phyloP scores from a whole-genome alignment of 2,888 invertebrate species.

The Sympetrum striolatum region DNA sequence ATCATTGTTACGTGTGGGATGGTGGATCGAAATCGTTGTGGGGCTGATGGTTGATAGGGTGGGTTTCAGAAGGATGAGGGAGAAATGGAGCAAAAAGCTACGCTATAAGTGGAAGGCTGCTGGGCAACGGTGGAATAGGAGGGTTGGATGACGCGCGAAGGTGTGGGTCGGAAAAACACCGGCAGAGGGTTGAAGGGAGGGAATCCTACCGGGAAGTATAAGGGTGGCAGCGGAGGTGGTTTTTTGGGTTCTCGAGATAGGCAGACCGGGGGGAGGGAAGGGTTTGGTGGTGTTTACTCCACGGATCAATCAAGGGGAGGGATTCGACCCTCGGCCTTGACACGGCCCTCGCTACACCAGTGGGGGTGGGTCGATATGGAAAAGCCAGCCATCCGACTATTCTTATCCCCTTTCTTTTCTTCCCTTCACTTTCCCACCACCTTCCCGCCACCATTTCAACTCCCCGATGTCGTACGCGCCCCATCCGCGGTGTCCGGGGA shows the following conservation, averaged over 20 bases:
- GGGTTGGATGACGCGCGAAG: not conserved
- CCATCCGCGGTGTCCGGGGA: not conserved
- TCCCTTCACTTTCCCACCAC: not conserved
- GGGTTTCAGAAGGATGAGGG: not conserved
- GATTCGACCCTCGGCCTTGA: slow-evolving; percentile 10
- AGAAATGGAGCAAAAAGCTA: not conserved
- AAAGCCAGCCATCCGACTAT: not conserved
- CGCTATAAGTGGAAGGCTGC: not conserved
- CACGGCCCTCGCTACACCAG: not conserved
- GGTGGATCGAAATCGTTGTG: not conserved
- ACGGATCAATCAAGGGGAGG: slow-evolving; percentile 35
- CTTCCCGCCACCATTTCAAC: not conserved
- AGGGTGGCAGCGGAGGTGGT: not conserved
- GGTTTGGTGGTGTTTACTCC: slow-evolving; percentile 1
- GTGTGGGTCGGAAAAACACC: not conserved
- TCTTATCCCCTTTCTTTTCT: not conserved
- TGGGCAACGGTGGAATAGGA: not conserved
- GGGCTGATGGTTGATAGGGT: not conserved
- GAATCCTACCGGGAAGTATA: not conserved
- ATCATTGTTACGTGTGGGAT: too few species aligned
- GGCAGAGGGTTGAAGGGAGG: not conserved
- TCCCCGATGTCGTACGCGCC: not conserved
- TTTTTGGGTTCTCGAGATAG: not conserved
- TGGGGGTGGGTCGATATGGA: slow-evolving; percentile 7
- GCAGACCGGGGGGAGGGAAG: not conserved